Base-by-base conservation (phyloP, 2,888 invertebrate genomes). In the Nesidiocoris tenuis region DNA sequence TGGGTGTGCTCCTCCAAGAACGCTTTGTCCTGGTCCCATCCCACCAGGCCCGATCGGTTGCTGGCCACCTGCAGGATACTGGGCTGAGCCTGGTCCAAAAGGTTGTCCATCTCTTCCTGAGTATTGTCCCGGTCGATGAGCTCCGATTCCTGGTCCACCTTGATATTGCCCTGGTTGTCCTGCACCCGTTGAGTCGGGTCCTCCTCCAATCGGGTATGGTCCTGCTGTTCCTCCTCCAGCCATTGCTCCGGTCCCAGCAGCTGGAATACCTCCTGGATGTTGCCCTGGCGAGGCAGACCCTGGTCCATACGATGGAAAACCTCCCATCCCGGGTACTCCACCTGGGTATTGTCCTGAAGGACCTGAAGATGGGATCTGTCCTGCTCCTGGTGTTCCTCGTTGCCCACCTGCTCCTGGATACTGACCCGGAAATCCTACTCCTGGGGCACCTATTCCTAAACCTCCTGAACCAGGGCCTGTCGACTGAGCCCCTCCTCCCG, bases 351-450 rank as follows among this genome's bases (percentile, higher is more conserved):
- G 71, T 19, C 72, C 77, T 19, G 68, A 64, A 21, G 64, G 59
- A 59, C 76, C 79, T 19, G 19, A 18, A n/a, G n/a, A n/a, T n/a
- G n/a, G n/a, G n/a, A n/a, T n/a, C n/a, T n/a, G n/a, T 25, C 72
- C 75, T 56, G 75, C 24, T 17, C 17, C 9, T 12, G 56, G 19
- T 61, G 39, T 65, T 56, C 70, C 59, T 7, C 63, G 22, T 19
- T 0, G 59, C 9, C 68, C 70, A 19, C 19, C 64, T 54, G 64
- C 54, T 25, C 63, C 56, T 18, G 75, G 57, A 23, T 19, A 39
- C 61, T 70, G 70, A 23, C 79, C 80, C 21, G 80, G 80, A 24
- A 74, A 59, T 18, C 22, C 68, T 0, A 54, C 56, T 17, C 66
- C 66, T 67, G n/a, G 21, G 68, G 12, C 65, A 1, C 39, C 64